Evolutionary conservation across 2,888 invertebrate species (phyloP).

Genomic region (Tholera decimalis): DNA sequence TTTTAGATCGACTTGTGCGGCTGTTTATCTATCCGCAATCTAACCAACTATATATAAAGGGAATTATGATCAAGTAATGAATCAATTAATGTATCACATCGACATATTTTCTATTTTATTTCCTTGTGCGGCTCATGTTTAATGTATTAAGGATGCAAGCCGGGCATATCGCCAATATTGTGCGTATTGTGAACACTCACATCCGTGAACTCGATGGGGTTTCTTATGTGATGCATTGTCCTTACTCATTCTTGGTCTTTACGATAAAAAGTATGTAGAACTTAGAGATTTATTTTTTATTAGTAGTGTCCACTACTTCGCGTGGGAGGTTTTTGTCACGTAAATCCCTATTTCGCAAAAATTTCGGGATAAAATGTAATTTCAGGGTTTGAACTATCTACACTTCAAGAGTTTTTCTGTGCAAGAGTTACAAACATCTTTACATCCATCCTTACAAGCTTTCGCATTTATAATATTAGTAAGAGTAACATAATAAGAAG

Average conservation of each 20-base stretch:
- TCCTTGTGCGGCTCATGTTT: constrained; percentile 62
- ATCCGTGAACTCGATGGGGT: constrained; percentile 60
- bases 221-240: constrained; percentile 56
- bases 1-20: no score
- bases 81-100: constrained; percentile 49
- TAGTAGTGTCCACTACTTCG: no score
- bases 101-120: constrained; percentile 65
- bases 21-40: no score
- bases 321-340: no score
- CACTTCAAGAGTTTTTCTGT: no score
- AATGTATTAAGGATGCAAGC: constrained; percentile 59
- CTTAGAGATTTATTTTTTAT: constrained; percentile 6
- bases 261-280: constrained; percentile 18
- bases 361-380: no score
- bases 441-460: no score
- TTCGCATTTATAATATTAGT: no score
- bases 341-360: no score
- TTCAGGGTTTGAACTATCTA: no score
- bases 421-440: no score
- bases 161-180: constrained; percentile 63
- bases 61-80: constrained; percentile 40
- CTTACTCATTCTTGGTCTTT: constrained; percentile 39
- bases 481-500: no score
- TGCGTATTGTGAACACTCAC: constrained; percentile 44
- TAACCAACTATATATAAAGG: constrained; percentile 7